Evolutionary conservation across 1,140 invertebrate genomes (phyloP).

Genomic region (Tigriopus japonicus): DNA sequence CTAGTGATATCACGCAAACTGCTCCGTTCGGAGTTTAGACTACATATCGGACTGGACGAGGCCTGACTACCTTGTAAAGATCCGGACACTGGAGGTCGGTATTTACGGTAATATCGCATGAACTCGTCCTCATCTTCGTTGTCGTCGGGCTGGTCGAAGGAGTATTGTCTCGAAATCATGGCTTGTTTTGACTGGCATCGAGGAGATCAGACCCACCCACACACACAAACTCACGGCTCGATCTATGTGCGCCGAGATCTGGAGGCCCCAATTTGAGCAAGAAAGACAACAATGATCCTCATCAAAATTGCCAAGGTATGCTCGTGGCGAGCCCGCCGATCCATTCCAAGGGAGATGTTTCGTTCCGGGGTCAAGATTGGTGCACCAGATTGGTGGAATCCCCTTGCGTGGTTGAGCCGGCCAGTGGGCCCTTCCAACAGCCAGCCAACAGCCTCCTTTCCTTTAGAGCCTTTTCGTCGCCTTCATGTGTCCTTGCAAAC

Average conservation of each 20-base stretch:
- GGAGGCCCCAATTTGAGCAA: background rate
- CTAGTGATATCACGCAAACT: background rate
- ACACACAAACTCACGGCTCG: no score
- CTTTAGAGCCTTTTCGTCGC: no score
- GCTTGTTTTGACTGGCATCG: background rate
- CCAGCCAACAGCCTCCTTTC: no score
- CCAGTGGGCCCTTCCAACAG: no score
- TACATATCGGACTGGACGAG: background rate
- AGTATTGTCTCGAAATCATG: background rate
- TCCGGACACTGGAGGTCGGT: background rate
- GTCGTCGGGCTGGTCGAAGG: background rate
- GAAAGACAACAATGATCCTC: background rate
- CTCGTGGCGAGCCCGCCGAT: no score
- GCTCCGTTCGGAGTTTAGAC: background rate
- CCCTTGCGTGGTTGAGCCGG: no score
- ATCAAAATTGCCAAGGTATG: background rate
- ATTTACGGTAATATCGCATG: background rate
- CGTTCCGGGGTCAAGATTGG: no score
- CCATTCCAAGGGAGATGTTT: no score
- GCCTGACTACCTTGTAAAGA: background rate
- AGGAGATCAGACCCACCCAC: background rate
- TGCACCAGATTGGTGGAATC: no score
- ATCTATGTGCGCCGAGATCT: no score
- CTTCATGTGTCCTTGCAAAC: no score
- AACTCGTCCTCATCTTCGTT: constrained; percentile 7